Percentiles rank a stretch among this genome's conserved stretches.
phyloP scores from a whole-genome alignment of 2,797 vertebrate species.

The Protosalanx chinensis region DNA sequence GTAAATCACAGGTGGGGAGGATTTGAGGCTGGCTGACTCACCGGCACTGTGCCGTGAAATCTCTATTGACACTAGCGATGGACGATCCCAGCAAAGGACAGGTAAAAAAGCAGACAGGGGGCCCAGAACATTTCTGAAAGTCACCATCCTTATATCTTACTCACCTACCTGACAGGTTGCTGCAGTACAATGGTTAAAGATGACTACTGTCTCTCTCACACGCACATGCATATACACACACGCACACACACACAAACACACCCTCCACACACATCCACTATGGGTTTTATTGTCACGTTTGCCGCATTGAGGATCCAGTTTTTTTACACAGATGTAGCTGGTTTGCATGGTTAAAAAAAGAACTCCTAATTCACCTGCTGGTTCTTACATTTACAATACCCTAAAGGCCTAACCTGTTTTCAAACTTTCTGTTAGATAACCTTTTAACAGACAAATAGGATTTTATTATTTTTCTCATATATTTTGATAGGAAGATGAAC shows the following conservation, averaged over 20 bases:
- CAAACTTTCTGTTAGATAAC: constrained; percentile 50
- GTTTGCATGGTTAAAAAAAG: constrained; percentile 42
- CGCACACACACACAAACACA: background rate
- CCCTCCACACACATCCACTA: background rate
- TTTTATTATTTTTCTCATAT: constrained; percentile 30
- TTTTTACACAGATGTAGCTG: constrained; percentile 26
- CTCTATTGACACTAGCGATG: constrained; percentile 69
- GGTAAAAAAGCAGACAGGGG: constrained; percentile 29
- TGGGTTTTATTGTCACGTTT: constrained; percentile 29
- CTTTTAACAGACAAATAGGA: constrained; percentile 58
- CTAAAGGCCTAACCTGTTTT: constrained; percentile 57
- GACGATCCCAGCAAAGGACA: constrained; percentile 63
- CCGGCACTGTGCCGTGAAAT: constrained; percentile 67
- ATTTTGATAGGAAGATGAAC: constrained; percentile 28
- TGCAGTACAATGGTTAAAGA: constrained; percentile 1
- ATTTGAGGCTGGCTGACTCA: constrained; percentile 60
- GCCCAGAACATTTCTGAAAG: constrained; percentile 45
- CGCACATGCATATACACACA: background rate
- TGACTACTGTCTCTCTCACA: too few species aligned
- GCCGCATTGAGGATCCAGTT: constrained; percentile 25
- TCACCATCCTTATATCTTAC: constrained; percentile 41
- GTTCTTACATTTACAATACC: constrained; percentile 46
- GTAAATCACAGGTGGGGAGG: constrained; percentile 70
- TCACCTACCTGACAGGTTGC: constrained; percentile 23
- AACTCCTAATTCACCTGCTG: constrained; percentile 45